Percentiles rank a stretch among this genome's conserved stretches.
phyloP scores from a whole-genome alignment of 2,113 vertebrate species.

The Lamprotornis superbus region DNA sequence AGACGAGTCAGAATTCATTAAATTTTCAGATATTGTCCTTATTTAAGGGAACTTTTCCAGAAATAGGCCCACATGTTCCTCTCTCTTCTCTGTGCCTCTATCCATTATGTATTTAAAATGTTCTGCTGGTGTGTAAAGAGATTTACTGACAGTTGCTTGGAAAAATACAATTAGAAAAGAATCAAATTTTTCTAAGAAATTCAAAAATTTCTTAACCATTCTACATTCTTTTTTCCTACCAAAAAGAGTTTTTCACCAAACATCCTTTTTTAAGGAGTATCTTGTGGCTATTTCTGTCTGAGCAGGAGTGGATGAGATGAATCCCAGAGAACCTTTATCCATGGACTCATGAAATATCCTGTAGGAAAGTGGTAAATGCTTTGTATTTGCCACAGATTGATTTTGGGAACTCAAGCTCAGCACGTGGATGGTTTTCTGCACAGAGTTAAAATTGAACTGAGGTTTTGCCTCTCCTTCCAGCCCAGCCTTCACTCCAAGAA shows the following conservation, averaged over 20 bases:
- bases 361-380: background rate
- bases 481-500: background rate
- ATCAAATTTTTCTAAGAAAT: background rate
- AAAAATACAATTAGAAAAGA: background rate
- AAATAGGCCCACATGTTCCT: background rate
- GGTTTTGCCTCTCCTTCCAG: background rate
- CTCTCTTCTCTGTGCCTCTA: background rate
- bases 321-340: background rate
- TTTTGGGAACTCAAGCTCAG: background rate
- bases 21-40: background rate
- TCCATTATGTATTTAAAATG: background rate
- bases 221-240: background rate
- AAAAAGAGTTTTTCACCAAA: background rate
- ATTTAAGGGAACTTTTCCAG: background rate
- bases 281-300: background rate
- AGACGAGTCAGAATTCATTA: background rate
- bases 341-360: background rate
- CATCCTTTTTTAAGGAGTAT: background rate
- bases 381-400: background rate
- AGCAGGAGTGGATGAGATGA: background rate
- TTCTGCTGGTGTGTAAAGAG: background rate
- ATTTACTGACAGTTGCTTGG: background rate
- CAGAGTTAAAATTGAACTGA: background rate
- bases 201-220: background rate
- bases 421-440: background rate